phyloP scores from a whole-genome alignment of 2,113 vertebrate genomes.

The Cyanoramphus novaezelandiae region DNA sequence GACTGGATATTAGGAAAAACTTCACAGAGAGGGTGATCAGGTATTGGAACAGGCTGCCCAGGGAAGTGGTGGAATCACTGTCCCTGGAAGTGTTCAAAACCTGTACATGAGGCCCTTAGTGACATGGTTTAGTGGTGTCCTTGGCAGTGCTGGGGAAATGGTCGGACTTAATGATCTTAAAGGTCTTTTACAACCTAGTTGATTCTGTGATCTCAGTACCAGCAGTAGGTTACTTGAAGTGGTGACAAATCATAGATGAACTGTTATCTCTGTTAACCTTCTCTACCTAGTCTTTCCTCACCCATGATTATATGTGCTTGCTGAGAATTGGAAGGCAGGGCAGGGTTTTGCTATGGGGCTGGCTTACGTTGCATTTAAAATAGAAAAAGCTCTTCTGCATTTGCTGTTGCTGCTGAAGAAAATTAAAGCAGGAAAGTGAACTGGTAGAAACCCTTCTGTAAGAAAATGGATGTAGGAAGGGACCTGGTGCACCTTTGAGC shows the following conservation, averaged over 20 bases:
- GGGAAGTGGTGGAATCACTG: too few relatives aligned
- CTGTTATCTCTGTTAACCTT: background rate
- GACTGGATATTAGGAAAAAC: too few relatives aligned
- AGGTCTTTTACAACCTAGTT: too few relatives aligned
- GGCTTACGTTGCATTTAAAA: background rate
- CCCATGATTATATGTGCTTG: background rate
- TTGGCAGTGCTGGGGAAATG: too few relatives aligned
- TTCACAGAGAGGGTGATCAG: too few relatives aligned
- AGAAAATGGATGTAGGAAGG: background rate
- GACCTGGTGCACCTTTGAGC: background rate
- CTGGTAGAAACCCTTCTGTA: background rate
- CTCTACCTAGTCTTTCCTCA: background rate
- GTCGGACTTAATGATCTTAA: too few relatives aligned
- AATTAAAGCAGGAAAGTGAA: background rate
- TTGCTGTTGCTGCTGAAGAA: background rate
- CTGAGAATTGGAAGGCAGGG: background rate
- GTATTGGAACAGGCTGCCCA: too few relatives aligned
- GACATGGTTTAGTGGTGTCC: too few relatives aligned
- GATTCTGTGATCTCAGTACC: background rate
- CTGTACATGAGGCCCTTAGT: too few relatives aligned
- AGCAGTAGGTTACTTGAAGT: background rate
- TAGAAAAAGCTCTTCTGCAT: background rate
- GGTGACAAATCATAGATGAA: background rate
- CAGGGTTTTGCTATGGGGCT: background rate
- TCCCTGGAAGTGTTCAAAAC: too few relatives aligned